Conservation (phyloP, 2,888 invertebrate genomes). For the Pelosia muscerda region DNA sequence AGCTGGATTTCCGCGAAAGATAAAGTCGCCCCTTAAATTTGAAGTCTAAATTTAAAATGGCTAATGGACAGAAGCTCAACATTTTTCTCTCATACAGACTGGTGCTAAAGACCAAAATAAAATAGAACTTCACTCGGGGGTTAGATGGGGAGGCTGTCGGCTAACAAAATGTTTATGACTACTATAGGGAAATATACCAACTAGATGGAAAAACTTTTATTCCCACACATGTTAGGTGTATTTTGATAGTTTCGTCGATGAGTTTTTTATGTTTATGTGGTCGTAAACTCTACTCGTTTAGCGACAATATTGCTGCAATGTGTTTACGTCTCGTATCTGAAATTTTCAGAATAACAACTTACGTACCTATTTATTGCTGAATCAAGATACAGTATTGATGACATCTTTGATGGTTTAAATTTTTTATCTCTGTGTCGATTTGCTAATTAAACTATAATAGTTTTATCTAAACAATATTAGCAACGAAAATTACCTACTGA, state of each 20-base stretch:
- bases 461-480: too few species aligned
- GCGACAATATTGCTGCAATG: constrained; percentile 77
- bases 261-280: constrained; percentile 84
- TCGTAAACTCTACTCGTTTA: constrained; percentile 82
- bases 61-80: constrained; percentile 72
- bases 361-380: constrained; percentile 64
- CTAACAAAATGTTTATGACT: constrained; percentile 83
- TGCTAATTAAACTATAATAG: background rate
- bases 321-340: constrained; percentile 75
- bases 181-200: constrained; percentile 84
- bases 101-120: constrained; percentile 65
- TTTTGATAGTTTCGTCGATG: constrained; percentile 82
- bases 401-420: constrained; percentile 41
- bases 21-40: constrained; percentile 64
- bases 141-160: constrained; percentile 53
- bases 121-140: constrained; percentile 68
- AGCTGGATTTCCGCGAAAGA: constrained; percentile 23
- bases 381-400: constrained; percentile 61
- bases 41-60: constrained; percentile 69
- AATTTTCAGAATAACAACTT: constrained; percentile 73
- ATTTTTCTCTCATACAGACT: constrained; percentile 63
- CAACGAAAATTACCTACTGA: too few species aligned
- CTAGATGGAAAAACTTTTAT: constrained; percentile 83
- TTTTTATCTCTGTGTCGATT: background rate
- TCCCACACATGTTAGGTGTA: constrained; percentile 78